phyloP scores from a whole-genome alignment of 1,140 invertebrate species.

The Drosophila azteca region DNA sequence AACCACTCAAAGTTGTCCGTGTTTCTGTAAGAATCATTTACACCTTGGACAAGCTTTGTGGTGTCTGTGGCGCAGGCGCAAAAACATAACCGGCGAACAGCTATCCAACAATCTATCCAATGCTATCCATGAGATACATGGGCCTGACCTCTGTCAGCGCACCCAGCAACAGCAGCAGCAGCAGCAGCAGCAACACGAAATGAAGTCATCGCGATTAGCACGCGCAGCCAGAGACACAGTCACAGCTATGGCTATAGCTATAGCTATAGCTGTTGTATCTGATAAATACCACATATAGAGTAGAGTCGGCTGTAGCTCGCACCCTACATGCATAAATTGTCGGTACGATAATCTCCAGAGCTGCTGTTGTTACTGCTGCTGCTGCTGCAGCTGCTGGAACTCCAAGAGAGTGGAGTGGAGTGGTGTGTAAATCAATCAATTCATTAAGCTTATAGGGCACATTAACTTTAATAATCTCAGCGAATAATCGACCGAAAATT shows the following conservation, averaged over 20 bases:
- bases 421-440: slow-evolving; percentile 41
- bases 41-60: slow-evolving; percentile 47
- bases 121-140: slow-evolving; percentile 48
- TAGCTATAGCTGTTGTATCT: slow-evolving; percentile 41
- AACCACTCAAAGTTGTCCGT: not conserved
- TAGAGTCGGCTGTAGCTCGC: slow-evolving; percentile 41
- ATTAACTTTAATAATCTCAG: slow-evolving; percentile 25
- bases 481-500: slow-evolving; percentile 22
- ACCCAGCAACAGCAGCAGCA: slow-evolving; percentile 14
- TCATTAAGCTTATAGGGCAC: slow-evolving; percentile 38
- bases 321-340: slow-evolving; percentile 49
- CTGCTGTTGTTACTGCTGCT: too few species aligned
- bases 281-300: slow-evolving; percentile 38
- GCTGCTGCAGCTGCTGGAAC: slow-evolving; percentile 12
- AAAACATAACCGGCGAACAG: not conserved
- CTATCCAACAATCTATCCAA: slow-evolving; percentile 36
- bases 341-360: slow-evolving; percentile 25
- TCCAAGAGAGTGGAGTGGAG: not conserved
- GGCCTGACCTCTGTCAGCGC: slow-evolving; percentile 56
- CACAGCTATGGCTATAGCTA: slow-evolving; percentile 1
- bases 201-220: slow-evolving; percentile 74
- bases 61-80: slow-evolving; percentile 15
- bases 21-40: slow-evolving; percentile 48
- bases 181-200: slow-evolving; percentile 56
- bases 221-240: slow-evolving; percentile 29